Evolutionary conservation across 1,140 invertebrate genomes (phyloP).

Genomic region (Drosophila tsacasi): DNA sequence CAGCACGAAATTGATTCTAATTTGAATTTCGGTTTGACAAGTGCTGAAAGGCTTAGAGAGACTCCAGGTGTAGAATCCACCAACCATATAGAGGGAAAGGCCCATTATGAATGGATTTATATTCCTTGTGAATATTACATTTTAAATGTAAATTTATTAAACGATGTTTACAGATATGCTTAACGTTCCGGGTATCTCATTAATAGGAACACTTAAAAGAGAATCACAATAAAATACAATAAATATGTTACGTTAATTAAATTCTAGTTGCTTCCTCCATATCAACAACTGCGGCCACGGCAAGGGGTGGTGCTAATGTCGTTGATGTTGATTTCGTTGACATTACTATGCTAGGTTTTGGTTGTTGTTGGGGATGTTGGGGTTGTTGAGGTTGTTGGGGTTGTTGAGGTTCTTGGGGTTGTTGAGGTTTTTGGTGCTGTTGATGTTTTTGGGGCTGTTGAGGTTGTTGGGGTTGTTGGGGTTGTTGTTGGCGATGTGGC

Average conservation of each 20-base stretch:
- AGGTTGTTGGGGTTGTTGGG: too few species aligned
- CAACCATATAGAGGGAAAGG: background rate
- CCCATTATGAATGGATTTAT: background rate
- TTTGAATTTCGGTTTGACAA: constrained; percentile 14
- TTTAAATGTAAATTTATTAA: background rate
- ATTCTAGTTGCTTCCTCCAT: background rate
- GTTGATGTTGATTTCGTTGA: too few species aligned
- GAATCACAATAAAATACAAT: background rate
- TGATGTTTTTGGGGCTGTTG: too few species aligned
- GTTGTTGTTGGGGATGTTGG: background rate
- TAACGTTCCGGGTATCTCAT: too few species aligned
- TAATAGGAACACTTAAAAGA: too few species aligned
- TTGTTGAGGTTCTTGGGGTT: too few species aligned
- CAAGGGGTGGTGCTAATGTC: too few species aligned
- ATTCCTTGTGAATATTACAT: background rate
- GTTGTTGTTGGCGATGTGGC: too few species aligned
- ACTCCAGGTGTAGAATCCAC: background rate
- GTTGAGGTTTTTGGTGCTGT: too few species aligned
- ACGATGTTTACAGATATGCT: too few species aligned
- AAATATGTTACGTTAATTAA: background rate
- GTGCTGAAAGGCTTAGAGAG: constrained; percentile 1
- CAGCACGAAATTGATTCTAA: constrained; percentile 6
- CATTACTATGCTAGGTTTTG: background rate
- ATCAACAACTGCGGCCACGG: background rate
- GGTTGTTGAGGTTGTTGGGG: too few species aligned